Evolutionary conservation across 30 jellyfish, hydroid and myxozoan genomes (phyloP), one percentile per base, ranked within the genome.

Genomic region (Aurelia aurita): DNA sequence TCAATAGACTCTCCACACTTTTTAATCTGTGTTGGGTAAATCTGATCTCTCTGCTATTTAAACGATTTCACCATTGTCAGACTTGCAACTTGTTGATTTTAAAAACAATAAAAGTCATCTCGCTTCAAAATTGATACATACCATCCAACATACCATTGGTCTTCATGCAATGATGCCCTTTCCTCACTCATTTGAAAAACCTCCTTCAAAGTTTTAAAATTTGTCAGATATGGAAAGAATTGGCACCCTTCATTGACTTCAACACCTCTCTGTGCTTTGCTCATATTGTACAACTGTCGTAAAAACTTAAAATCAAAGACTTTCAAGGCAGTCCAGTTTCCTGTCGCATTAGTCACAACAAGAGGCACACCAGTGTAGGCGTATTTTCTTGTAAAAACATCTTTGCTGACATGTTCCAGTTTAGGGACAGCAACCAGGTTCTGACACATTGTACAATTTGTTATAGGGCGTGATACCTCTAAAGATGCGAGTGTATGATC

Each of bases 91-190:
- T n/a, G n/a, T n/a, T 3, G 13, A 39, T 39, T 9, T 15, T 15
- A 39, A 39, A 39, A 39, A 8, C 16, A 39, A 0, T 22, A 3
- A 43, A 25, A 25, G 39, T 0, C 2, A 55, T 14, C 20, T 16
- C 66, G 28, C 35, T 16, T 73, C 29, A 43, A 21, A 39, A 44
- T 8, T 25, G 28, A 15, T 73, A 87, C 99, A 20, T 90, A 95
- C 99, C 99, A 95, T 23, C 99, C 99, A 70, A 95, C 93, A 90
- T 95, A 95, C 99, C 99, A 95, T 62, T 83, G 93, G 74, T 83
- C 93, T 61, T 95, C 96, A 23, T 60, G 92, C 58, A 91, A 35
- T 6, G 74, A 47, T 14, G 96, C 90, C 47, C 98, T 85, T 51
- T 80, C 58, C 23, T 95, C 95, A 73, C 97, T 89, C 99, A 95